A percentile compares a stretch with the other conserved stretches of the same genome.
Conservation (phyloP, 37 sponge, comb jelly and placozoan genomes). For the Amphimedon queenslandica region DNA sequence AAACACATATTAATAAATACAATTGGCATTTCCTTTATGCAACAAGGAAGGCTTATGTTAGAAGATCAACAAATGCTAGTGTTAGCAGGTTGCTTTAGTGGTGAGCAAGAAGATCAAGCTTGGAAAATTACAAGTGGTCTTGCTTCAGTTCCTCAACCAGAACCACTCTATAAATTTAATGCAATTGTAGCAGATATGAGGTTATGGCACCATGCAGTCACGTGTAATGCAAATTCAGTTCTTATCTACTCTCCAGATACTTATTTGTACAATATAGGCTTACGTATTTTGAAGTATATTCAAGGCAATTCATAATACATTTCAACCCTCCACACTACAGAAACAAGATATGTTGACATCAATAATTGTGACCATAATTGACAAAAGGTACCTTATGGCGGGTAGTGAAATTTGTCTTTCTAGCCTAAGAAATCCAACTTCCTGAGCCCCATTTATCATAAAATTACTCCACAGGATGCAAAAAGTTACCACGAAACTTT, state of each 20-base stretch:
- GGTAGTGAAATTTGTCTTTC: too few species aligned
- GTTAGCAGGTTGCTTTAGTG: background rate
- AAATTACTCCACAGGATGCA: too few species aligned
- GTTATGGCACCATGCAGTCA: background rate
- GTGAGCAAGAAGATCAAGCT: background rate
- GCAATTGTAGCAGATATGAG: background rate
- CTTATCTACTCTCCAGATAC: conserved; percentile 10
- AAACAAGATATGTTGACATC: background rate
- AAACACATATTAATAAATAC: background rate
- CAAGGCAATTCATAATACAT: background rate
- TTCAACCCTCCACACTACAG: background rate
- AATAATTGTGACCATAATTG: too few species aligned
- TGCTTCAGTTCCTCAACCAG: background rate
- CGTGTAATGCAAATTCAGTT: background rate
- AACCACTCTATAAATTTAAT: background rate
- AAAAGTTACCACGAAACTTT: too few species aligned
- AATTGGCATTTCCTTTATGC: background rate
- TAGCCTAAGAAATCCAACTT: too few species aligned
- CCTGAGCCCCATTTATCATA: too few species aligned
- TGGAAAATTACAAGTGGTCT: background rate
- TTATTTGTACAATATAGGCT: background rate
- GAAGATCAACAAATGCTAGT: background rate
- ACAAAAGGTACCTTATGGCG: too few species aligned
- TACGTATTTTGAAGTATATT: background rate
- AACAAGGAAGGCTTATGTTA: background rate